phyloP scores from a whole-genome alignment of 2,797 vertebrate genomes.

The Okamejei kenojei region DNA sequence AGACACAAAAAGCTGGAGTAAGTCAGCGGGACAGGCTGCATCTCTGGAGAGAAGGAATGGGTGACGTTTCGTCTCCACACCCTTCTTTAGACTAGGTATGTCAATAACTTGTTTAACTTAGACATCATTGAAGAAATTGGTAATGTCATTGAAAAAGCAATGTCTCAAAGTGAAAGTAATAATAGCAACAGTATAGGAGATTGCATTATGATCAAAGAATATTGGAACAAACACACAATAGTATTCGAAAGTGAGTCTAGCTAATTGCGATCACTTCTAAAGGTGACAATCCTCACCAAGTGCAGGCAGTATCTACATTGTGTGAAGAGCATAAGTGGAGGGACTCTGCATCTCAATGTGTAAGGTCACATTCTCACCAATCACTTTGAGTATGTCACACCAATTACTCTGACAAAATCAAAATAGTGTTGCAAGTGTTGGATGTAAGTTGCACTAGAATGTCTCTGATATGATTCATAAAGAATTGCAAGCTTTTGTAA shows the following conservation, averaged over 20 bases:
- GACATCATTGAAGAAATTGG: neutral
- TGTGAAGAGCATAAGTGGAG: neutral
- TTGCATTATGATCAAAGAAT: neutral
- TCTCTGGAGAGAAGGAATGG: too few relatives aligned
- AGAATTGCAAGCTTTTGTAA: neutral
- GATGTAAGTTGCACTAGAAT: neutral
- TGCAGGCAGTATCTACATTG: neutral
- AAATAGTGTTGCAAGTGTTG: neutral
- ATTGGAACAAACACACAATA: neutral
- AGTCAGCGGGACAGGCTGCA: too few relatives aligned
- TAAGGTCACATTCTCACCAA: too few relatives aligned
- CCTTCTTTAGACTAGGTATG: too few relatives aligned
- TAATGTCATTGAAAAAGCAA: neutral
- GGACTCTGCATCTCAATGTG: too few relatives aligned
- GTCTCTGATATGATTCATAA: neutral
- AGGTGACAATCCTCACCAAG: neutral
- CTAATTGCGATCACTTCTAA: neutral
- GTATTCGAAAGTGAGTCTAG: neutral
- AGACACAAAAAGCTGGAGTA: too few relatives aligned
- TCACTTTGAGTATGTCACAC: too few relatives aligned
- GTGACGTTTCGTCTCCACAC: too few relatives aligned
- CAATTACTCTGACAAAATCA: neutral
- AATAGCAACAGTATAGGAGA: neutral
- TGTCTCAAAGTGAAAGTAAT: too few relatives aligned
- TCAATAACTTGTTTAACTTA: too few relatives aligned